These are phyloP conservation scores for Globodera ellingtonae DNA, from an alignment of 1,140 invertebrate genomes.

Conservation along the genomic window DNA sequence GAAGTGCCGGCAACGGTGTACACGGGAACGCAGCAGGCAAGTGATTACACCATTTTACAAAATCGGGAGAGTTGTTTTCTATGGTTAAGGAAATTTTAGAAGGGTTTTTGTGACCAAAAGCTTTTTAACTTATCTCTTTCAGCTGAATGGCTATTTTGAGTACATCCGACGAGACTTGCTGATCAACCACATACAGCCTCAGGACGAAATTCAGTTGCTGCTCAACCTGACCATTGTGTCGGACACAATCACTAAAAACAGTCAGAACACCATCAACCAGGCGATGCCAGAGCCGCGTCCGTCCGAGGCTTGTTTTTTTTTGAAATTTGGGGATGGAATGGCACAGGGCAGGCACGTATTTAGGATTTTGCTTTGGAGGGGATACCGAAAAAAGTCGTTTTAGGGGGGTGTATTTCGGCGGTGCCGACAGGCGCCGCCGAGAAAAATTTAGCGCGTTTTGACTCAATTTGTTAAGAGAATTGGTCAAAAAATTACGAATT, in stretches of 20 bases:
- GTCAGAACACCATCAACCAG: slow-evolving; percentile 22
- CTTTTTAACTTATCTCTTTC: not conserved
- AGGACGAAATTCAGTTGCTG: slow-evolving; percentile 57
- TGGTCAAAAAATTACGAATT: too few relatives aligned
- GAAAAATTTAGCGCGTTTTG: too few relatives aligned
- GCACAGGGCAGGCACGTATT: too few relatives aligned
- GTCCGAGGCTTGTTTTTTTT: slow-evolving; percentile 6
- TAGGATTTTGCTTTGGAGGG: too few relatives aligned
- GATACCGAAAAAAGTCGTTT: too few relatives aligned
- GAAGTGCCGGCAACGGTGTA: slow-evolving; percentile 64
- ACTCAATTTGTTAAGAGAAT: too few relatives aligned
- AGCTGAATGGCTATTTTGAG: slow-evolving; percentile 65
- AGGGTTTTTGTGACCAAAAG: not conserved
- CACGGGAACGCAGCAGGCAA: slow-evolving; percentile 58
- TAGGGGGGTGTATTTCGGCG: too few relatives aligned
- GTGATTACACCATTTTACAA: not conserved
- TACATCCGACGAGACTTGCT: slow-evolving; percentile 62
- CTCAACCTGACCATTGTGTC: slow-evolving; percentile 57
- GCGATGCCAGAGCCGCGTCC: slow-evolving; percentile 33
- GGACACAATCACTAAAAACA: slow-evolving; percentile 59
- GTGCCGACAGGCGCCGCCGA: too few relatives aligned
- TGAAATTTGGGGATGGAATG: too few relatives aligned
- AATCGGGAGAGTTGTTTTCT: not conserved
- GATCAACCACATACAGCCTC: slow-evolving; percentile 49
- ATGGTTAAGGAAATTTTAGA: not conserved